Conservation (phyloP, 2,797 vertebrate species). For the Syndactyla subalaris region DNA sequence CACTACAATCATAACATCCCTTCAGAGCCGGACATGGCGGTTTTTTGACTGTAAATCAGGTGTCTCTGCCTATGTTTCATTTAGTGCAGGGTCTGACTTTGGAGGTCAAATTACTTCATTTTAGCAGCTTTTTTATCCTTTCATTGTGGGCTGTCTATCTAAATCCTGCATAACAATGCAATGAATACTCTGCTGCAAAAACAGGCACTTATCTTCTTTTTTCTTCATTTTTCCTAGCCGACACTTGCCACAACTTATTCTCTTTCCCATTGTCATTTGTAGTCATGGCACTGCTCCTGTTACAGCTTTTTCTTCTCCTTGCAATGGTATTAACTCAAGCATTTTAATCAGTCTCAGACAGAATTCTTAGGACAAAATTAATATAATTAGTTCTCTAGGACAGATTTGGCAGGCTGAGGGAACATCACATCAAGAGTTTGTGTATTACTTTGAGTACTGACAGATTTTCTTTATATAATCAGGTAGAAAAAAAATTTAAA, state of each 20-base stretch:
- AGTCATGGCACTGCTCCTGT: background rate
- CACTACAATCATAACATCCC: background rate
- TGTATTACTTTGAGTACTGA: background rate
- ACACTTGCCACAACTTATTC: background rate
- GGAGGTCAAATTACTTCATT: background rate
- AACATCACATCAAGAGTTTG: background rate
- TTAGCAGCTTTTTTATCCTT: background rate
- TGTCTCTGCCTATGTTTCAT: background rate
- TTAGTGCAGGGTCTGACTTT: background rate
- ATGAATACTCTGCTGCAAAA: background rate
- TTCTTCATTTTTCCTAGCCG: background rate
- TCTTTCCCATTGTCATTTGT: conserved; percentile 9
- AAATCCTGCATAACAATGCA: background rate
- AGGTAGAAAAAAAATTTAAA: background rate
- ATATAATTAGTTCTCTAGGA: conserved; percentile 29
- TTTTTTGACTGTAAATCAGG: background rate
- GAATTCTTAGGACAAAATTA: conserved; percentile 48
- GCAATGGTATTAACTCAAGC: conserved; percentile 16
- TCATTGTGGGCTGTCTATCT: background rate
- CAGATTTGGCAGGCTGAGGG: conserved; percentile 10
- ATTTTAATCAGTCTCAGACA: conserved; percentile 53
- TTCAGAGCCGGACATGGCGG: fast-evolving
- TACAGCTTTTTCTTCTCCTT: conserved; percentile 28
- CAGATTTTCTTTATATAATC: background rate
- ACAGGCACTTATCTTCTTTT: background rate